Base-by-base conservation (phyloP, 2,113 vertebrate species). In the Notothenia rossii region DNA sequence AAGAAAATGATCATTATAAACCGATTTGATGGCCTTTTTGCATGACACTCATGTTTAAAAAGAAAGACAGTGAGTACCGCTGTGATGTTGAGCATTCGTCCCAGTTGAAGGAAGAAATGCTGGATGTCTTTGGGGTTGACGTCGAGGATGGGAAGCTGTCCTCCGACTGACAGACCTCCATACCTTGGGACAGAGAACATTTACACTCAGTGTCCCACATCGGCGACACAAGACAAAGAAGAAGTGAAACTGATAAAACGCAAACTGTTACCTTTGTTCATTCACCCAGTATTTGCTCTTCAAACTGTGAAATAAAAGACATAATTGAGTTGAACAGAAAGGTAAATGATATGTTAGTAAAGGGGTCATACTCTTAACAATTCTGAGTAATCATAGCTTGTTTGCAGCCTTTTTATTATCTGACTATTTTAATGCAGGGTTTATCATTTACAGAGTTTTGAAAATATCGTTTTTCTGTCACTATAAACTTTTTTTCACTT, bases 281-380 rank as follows among this genome's bases (percentile, higher is more conserved):
- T 99, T 99, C 86, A 99, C 98, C 98, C 98, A 99, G 92, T 98
- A 99, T 94, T 99, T 99, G 94, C 96, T 99, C 94, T 97, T 99
- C 92, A 99, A 93, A 84, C 98, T 99, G 96, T 69, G 86, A 96
- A 94, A 22, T 75, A 63, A 90, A 88, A 95, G 88, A 75, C 36
- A 84, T 20, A 65, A 53, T 46, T 58, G 12, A 4, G 78, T 50
- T n/a, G 49, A 63, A 46, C n/a, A 36, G 0, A 72, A 36, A 45
- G 11, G 8, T 59, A 10, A 62, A 20, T 33, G 29, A 66, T 17
- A 12, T 20, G 18, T 61, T 29, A 29, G 29, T 29, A 29, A 29
- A 29, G 29, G 29, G 10, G 36, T 49, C 22, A 29, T n/a, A 56
- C 40, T 1, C 11, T 11, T 6, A 60, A 46, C 9, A 3, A 54